phyloP scores from a whole-genome alignment of 2,888 invertebrate species.

The Quadriops clusia region DNA sequence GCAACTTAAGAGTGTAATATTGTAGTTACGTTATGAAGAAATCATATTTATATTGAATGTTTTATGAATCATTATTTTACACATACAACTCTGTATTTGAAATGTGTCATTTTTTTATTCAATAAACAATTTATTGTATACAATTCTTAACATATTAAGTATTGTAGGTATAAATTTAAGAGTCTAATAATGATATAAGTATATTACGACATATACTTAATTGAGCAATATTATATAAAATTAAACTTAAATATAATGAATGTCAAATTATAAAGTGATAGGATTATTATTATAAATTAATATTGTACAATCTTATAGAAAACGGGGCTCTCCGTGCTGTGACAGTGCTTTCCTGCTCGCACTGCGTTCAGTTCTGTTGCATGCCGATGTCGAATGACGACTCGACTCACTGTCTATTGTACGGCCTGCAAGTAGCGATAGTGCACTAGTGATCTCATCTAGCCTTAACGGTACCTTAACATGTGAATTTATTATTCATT shows the following conservation, averaged over 20 bases:
- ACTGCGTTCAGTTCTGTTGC: slow-evolving; percentile 4
- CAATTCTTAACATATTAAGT: slow-evolving; percentile 16
- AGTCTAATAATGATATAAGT: slow-evolving; percentile 13
- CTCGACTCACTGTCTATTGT: slow-evolving; percentile 24
- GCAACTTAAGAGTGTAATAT: slow-evolving; percentile 17
- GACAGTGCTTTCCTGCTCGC: slow-evolving; percentile 25
- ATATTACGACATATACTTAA: slow-evolving; percentile 25
- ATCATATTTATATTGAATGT: slow-evolving; percentile 24
- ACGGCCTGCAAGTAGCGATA: slow-evolving; percentile 31
- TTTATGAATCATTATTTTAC: slow-evolving; percentile 17
- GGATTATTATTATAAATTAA: slow-evolving; percentile 18
- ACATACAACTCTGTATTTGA: slow-evolving; percentile 18
- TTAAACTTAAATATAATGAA: slow-evolving; percentile 21
- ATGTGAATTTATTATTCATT: too few relatives aligned
- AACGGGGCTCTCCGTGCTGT: slow-evolving; percentile 23
- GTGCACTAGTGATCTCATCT: slow-evolving; percentile 38
- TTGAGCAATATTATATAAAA: slow-evolving; percentile 35
- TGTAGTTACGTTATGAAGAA: slow-evolving; percentile 26
- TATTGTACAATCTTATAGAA: slow-evolving; percentile 15
- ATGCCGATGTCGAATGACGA: slow-evolving; percentile 10
- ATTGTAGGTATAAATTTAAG: slow-evolving; percentile 10
- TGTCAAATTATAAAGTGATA: slow-evolving; percentile 37
- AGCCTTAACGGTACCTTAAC: slow-evolving; percentile 38
- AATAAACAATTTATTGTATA: slow-evolving; percentile 22
- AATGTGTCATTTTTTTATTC: slow-evolving; percentile 21